These are phyloP conservation scores for Panonychus citri DNA, from an alignment of 1,140 invertebrate genomes.

Conservation along the genomic window DNA sequence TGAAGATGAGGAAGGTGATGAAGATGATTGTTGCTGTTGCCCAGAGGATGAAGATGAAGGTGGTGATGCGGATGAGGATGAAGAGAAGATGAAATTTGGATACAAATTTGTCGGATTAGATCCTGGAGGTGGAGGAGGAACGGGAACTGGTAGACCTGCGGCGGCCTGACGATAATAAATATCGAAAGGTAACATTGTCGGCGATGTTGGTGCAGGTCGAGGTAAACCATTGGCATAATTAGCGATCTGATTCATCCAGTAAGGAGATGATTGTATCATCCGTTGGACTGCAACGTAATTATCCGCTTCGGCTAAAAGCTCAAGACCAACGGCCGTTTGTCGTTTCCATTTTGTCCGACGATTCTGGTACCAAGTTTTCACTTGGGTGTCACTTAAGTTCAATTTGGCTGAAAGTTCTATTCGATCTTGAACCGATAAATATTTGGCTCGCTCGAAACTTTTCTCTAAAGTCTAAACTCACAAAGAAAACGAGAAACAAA, in stretches of 20 bases:
- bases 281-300: conserved; percentile 82
- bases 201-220: too few species aligned
- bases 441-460: conserved; percentile 92
- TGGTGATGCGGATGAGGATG: too few species aligned
- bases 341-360: conserved; percentile 97
- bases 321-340: conserved; percentile 85
- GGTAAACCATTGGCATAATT: too few species aligned
- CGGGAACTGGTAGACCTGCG: too few species aligned
- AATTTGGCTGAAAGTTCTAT: conserved; percentile 93
- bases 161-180: too few species aligned
- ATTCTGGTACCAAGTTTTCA: conserved; percentile 99
- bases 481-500: background rate
- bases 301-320: conserved; percentile 81
- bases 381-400: conserved; percentile 89
- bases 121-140: too few species aligned
- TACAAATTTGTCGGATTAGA: too few species aligned
- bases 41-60: too few species aligned
- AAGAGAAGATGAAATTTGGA: too few species aligned
- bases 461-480: conserved; percentile 51
- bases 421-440: conserved; percentile 89
- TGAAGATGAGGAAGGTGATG: too few species aligned
- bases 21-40: too few species aligned
- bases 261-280: background rate
- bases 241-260: background rate
- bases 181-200: too few species aligned